Conservation (phyloP, 2,797 vertebrate species). For the Apodemus agrarius region DNA sequence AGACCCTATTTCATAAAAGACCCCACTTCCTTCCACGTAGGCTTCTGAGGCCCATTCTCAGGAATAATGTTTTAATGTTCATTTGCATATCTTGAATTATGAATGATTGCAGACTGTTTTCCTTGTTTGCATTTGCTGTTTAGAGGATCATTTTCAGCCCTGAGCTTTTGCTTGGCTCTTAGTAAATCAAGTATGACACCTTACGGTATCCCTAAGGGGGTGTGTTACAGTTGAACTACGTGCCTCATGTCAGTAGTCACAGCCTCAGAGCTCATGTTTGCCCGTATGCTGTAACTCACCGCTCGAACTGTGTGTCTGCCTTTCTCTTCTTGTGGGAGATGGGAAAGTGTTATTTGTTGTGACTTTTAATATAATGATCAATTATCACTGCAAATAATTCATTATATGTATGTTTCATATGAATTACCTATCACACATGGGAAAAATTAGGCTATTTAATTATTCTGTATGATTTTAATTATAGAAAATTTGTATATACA, state of each 20-base stretch:
- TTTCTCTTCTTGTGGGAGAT: not conserved
- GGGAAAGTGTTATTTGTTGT: not conserved
- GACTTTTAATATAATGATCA: not conserved
- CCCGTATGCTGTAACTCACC: not conserved
- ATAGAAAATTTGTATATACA: not conserved
- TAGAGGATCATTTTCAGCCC: not conserved
- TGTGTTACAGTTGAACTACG: too few species aligned
- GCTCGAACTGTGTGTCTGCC: accelerated
- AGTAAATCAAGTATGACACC: not conserved
- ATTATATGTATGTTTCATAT: not conserved
- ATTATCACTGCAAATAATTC: not conserved
- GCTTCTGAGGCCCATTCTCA: not conserved
- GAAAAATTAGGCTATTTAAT: not conserved
- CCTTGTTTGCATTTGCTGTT: not conserved
- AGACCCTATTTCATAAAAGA: not conserved
- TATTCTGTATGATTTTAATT: slow-evolving; percentile 37
- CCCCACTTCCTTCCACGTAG: not conserved
- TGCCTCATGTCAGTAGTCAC: accelerated
- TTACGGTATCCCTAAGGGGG: not conserved
- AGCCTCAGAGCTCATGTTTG: accelerated
- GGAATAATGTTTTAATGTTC: not conserved
- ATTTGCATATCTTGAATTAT: not conserved
- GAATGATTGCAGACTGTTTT: not conserved
- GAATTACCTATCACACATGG: not conserved
- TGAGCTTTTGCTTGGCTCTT: not conserved